A percentile compares a stretch with the other conserved stretches of the same genome.
phyloP scores from a whole-genome alignment of 2,888 invertebrate genomes.

The Pasiphila rectangulata region DNA sequence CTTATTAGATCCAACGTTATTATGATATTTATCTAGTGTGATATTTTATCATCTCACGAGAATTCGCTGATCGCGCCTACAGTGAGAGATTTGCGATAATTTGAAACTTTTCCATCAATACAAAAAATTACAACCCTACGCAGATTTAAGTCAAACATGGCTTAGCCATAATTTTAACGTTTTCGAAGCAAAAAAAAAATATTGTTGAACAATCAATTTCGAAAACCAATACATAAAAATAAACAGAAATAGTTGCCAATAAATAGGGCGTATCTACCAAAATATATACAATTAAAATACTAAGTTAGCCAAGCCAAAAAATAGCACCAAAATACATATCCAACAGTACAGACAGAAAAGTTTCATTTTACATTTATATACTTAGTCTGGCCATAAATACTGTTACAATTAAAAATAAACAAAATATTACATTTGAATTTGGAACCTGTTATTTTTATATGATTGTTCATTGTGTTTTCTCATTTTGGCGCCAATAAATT shows the following conservation, averaged over 20 bases:
- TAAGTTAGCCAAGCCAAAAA: conserved; percentile 78
- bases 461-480: no score
- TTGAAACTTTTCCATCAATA: conserved; percentile 76
- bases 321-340: conserved; percentile 76
- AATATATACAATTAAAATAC: conserved; percentile 67
- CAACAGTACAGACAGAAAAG: conserved; percentile 73
- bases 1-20: no score
- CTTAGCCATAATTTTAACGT: conserved; percentile 52
- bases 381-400: no score
- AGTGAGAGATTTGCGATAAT: conserved; percentile 55
- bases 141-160: conserved; percentile 59
- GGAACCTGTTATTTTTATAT: no score
- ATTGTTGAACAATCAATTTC: conserved; percentile 32
- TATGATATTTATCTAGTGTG: no score
- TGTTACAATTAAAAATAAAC: no score
- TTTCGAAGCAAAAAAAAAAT: conserved; percentile 38
- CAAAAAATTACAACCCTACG: conserved; percentile 58
- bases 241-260: conserved; percentile 67
- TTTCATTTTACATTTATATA: no score
- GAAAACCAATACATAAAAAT: conserved; percentile 35
- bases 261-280: conserved; percentile 53
- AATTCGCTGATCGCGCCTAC: no score
- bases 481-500: no score
- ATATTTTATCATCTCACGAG: no score
- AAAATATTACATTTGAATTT: no score